phyloP scores from a whole-genome alignment of 2,113 vertebrate species.

The Aramus guarauna region DNA sequence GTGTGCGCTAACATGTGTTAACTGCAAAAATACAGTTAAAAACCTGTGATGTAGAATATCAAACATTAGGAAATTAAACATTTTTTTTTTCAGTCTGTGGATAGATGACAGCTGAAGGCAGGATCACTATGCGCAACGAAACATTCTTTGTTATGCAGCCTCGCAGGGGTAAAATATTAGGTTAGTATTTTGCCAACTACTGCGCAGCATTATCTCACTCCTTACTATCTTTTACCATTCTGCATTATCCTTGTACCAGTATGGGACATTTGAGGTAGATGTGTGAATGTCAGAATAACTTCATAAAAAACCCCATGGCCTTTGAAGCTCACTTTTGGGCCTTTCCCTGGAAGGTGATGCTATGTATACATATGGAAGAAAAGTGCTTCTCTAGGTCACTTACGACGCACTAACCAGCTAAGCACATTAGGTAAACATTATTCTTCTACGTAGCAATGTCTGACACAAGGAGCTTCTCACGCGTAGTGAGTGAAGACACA shows the following conservation, averaged over 20 bases:
- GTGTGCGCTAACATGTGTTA: neutral
- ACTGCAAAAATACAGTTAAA: neutral
- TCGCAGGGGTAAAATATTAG: neutral
- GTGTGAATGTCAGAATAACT: neutral
- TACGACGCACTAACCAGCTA: neutral
- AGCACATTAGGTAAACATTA: neutral
- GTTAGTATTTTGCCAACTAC: neutral
- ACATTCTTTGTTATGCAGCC: neutral
- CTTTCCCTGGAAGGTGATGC: neutral
- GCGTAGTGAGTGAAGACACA: neutral
- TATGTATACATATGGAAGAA: fast-evolving
- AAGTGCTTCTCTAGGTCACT: neutral
- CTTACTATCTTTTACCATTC: neutral
- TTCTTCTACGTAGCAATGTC: neutral
- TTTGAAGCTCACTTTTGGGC: neutral
- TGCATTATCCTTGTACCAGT: neutral
- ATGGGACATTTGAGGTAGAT: neutral
- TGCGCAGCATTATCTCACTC: neutral
- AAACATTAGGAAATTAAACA: neutral
- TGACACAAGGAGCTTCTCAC: neutral
- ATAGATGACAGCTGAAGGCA: neutral
- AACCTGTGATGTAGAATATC: neutral
- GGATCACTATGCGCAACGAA: neutral
- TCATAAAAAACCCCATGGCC: neutral
- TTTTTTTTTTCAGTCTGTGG: neutral